Evolutionary conservation across 2,888 invertebrate species (phyloP).

Genomic region (Catonia carolina): DNA sequence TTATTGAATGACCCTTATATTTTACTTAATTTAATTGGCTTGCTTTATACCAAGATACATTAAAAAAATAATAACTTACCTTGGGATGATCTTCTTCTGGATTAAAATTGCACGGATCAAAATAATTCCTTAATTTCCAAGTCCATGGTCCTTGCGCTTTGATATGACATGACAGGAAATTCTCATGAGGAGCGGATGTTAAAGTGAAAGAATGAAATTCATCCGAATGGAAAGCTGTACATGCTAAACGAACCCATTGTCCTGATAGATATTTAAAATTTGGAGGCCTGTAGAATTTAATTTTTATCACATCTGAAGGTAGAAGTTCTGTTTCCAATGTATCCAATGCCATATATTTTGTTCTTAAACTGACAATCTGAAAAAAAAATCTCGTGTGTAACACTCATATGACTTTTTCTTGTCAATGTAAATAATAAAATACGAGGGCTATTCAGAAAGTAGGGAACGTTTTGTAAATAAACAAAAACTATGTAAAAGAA

Average conservation of each 20-base stretch:
- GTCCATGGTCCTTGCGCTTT: conserved; percentile 93
- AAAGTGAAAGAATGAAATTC: conserved; percentile 95
- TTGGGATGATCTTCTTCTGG: conserved; percentile 74
- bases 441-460: too few species aligned
- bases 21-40: too few species aligned
- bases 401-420: too few species aligned
- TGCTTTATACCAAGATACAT: too few species aligned
- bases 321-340: conserved; percentile 88
- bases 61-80: too few species aligned
- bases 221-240: conserved; percentile 79
- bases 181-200: conserved; percentile 94
- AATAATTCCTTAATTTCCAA: conserved; percentile 91
- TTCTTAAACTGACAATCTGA: conserved; percentile 82
- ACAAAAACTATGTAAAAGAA: too few species aligned
- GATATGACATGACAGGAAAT: conserved; percentile 89
- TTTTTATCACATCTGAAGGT: conserved; percentile 89
- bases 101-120: conserved; percentile 86
- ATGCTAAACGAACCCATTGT: conserved; percentile 90
- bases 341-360: conserved; percentile 85
- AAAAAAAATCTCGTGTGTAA: too few species aligned
- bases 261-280: conserved; percentile 90
- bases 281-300: conserved; percentile 91
- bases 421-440: too few species aligned
- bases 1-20: too few species aligned
- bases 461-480: too few species aligned